Evolutionary conservation across 2,113 vertebrate genomes (phyloP).

Genomic region (Hypocryptadius cinnamomeus): DNA sequence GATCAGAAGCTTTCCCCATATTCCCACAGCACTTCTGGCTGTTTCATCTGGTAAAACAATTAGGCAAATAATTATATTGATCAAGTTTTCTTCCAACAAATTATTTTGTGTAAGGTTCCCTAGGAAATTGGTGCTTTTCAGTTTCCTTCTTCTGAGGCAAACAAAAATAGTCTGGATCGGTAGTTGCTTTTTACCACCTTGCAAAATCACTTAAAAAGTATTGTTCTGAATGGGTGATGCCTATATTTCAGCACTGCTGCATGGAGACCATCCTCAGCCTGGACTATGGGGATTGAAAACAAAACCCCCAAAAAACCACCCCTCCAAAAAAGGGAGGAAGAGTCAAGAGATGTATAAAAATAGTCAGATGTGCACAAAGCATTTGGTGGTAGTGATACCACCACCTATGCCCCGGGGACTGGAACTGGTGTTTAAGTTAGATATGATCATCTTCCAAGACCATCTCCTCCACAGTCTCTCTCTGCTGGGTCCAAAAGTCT

Average conservation of each 20-base stretch:
- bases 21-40: not conserved
- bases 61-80: not conserved
- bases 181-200: not conserved
- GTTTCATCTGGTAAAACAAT: not conserved
- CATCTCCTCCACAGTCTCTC: not conserved
- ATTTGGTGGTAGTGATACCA: not conserved
- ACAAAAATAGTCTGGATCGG: not conserved
- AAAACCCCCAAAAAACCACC: not conserved
- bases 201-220: not conserved
- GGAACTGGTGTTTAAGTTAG: conserved; percentile 7
- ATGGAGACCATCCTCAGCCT: not conserved
- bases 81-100: not conserved
- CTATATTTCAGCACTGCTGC: not conserved
- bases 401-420: not conserved
- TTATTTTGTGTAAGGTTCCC: not conserved
- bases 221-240: not conserved
- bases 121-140: not conserved
- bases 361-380: not conserved
- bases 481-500: conserved; percentile 61
- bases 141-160: not conserved
- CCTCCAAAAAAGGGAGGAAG: not conserved
- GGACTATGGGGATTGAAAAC: not conserved
- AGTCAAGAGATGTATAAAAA: not conserved
- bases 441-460: conserved; percentile 27
- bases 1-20: not conserved